Base-by-base conservation (phyloP, 2,888 invertebrate species). In the Drosophila nr. perissopoda region DNA sequence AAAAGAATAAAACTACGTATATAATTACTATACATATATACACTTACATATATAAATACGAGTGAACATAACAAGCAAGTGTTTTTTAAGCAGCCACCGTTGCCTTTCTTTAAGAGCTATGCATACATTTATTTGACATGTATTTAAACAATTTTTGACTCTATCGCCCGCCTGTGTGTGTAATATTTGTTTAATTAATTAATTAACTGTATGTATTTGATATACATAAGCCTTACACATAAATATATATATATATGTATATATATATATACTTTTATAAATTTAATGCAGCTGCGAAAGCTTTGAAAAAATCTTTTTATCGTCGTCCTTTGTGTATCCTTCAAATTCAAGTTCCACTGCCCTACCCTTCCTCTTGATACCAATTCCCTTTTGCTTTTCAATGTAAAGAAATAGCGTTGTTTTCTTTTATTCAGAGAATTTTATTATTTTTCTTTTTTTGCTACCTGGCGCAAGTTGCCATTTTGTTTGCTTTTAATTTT, bases 401-500 rank as follows among this genome's bases (percentile, higher is more conserved):
- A 49, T 46, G 25, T 76, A 64, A 48, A 25, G 18, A 29, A 58
- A 70, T 61, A 57, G 16, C 52, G 40, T 64, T 54, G 54, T 58
- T 52, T 48, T 54, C 31, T 51, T 48, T 48, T 49, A 52, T 42
- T 36, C 49, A 42, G 58, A 51, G 42, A 46, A 46, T 51, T 56
- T 56, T 33, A 71, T 77, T 58, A 36, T 70, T 56, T 70, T 31
- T 60, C 33, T 38, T 68, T 72, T 51, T 76, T 74, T 74, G 71
- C 78, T 86, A 74, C 79, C 73, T 67, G 84, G 83, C 83, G 69
- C 75, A 73, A 68, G 70, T 71, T 86, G 89, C 85, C 85, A 89
- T 87, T 86, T 83, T 88, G 83, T 86, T 89, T 76, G 87, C 84
- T 81, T 89, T 74, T 76, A 78, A 69, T 82, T 80, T 80, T 89